These are phyloP conservation scores for Stegodyphus dumicola DNA, from an alignment of 1,140 invertebrate species.

Conservation along the genomic window DNA sequence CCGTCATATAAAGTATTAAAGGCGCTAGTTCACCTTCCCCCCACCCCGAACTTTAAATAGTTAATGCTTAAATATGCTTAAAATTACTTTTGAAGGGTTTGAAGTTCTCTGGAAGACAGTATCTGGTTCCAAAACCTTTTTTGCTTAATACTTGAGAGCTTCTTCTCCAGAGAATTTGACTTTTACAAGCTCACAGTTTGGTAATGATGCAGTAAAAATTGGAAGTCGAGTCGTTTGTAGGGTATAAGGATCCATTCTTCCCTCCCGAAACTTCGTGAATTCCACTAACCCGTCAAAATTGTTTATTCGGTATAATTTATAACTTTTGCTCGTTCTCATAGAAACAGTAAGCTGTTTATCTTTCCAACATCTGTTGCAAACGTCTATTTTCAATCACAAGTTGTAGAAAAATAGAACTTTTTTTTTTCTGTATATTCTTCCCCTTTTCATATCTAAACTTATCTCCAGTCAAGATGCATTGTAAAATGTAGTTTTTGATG, in stretches of 20 bases:
- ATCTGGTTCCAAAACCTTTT: slow-evolving; percentile 15
- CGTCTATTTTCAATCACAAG: slow-evolving; percentile 22
- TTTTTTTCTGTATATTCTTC: neutral
- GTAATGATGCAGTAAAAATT: slow-evolving; percentile 58
- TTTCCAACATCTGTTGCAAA: slow-evolving; percentile 57
- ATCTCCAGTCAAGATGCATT: too few relatives aligned
- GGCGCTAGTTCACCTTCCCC: too few relatives aligned
- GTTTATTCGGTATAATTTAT: slow-evolving; percentile 59
- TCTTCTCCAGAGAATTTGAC: slow-evolving; percentile 51
- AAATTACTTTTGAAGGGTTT: neutral
- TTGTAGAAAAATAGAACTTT: neutral
- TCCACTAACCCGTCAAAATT: slow-evolving; percentile 54
- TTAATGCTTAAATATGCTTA: neutral
- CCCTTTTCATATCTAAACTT: neutral
- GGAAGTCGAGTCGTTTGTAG: slow-evolving; percentile 20
- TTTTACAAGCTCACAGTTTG: slow-evolving; percentile 50
- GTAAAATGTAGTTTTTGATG: too few relatives aligned
- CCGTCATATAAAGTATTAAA: too few relatives aligned
- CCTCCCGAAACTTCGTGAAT: slow-evolving; percentile 23
- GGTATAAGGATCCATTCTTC: slow-evolving; percentile 35
- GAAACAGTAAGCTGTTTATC: slow-evolving; percentile 55
- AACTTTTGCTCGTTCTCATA: slow-evolving; percentile 36
- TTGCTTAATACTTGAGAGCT: slow-evolving; percentile 24
- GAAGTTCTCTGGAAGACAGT: slow-evolving; percentile 28
- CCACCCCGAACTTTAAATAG: neutral